phyloP scores from a whole-genome alignment of 2,888 invertebrate genomes.

The Agrochola circellaris region DNA sequence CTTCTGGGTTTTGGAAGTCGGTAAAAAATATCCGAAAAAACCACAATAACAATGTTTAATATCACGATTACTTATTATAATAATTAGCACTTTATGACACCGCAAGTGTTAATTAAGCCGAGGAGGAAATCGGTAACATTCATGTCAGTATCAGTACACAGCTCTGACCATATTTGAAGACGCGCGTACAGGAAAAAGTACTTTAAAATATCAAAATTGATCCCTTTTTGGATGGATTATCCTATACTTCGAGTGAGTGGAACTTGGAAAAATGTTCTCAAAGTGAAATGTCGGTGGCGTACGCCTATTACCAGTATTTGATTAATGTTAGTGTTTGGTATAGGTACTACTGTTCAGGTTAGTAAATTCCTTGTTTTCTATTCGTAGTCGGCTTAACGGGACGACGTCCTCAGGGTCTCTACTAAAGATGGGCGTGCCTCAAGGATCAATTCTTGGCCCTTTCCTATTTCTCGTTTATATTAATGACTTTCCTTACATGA shows the following conservation, averaged over 20 bases:
- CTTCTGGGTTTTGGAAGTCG: background rate
- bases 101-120: conserved; percentile 41
- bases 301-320: conserved; percentile 63
- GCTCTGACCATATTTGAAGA: background rate
- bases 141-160: background rate
- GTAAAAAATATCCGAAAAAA: conserved; percentile 22
- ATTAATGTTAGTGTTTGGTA: conserved; percentile 51
- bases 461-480: no score
- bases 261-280: conserved; percentile 27
- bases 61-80: conserved; percentile 47
- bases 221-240: conserved; percentile 8
- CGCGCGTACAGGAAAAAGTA: background rate
- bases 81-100: conserved; percentile 51
- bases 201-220: conserved; percentile 43
- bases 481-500: no score
- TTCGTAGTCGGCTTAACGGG: no score
- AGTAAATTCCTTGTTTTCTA: conserved; percentile 1
- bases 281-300: conserved; percentile 59
- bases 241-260: background rate
- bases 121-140: conserved; percentile 29
- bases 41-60: conserved; percentile 28
- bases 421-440: no score
- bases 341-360: conserved; percentile 59
- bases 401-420: no score
- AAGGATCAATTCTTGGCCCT: no score